Conservation (phyloP, 2,888 invertebrate species). For the Eubasilissa splendida region DNA sequence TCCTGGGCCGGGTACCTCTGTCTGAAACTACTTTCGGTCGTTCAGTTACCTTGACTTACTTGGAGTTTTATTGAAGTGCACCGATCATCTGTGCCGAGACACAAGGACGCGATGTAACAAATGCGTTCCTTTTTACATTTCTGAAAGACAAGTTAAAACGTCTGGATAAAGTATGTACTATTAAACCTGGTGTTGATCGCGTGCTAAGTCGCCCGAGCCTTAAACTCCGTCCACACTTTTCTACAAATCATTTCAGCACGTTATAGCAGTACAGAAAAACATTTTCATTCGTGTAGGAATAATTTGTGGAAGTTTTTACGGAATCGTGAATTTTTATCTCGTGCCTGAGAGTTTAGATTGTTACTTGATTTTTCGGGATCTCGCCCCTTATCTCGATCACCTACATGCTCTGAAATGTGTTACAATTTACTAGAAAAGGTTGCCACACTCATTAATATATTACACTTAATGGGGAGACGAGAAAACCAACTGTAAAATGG, state of each 20-base stretch:
- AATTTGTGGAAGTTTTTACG: neutral
- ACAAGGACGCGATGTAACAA: too few species aligned
- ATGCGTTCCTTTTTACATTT: neutral
- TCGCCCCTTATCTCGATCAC: constrained; percentile 56
- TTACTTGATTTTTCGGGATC: constrained; percentile 19
- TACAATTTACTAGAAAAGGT: constrained; percentile 58
- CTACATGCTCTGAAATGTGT: constrained; percentile 58
- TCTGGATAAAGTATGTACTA: constrained; percentile 23
- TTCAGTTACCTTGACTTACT: constrained; percentile 12
- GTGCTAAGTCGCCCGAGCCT: constrained; percentile 37
- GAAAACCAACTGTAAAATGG: constrained; percentile 55
- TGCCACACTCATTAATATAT: constrained; percentile 52
- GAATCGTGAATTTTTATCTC: neutral
- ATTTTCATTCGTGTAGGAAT: neutral
- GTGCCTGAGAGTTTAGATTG: neutral
- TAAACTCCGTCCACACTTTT: constrained; percentile 52
- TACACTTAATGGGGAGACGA: constrained; percentile 50
- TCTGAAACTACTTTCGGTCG: constrained; percentile 33
- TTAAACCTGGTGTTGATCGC: constrained; percentile 40
- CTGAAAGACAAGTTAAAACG: constrained; percentile 31
- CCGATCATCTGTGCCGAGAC: neutral
- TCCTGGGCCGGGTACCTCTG: constrained; percentile 7
- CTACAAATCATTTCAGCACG: neutral
- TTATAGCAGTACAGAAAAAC: neutral
- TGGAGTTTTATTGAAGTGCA: neutral